A percentile compares a stretch with the other conserved stretches of the same genome.
Evolutionary conservation across 2,888 invertebrate species (phyloP).

Genomic region (Drosophila neonasuta): DNA sequence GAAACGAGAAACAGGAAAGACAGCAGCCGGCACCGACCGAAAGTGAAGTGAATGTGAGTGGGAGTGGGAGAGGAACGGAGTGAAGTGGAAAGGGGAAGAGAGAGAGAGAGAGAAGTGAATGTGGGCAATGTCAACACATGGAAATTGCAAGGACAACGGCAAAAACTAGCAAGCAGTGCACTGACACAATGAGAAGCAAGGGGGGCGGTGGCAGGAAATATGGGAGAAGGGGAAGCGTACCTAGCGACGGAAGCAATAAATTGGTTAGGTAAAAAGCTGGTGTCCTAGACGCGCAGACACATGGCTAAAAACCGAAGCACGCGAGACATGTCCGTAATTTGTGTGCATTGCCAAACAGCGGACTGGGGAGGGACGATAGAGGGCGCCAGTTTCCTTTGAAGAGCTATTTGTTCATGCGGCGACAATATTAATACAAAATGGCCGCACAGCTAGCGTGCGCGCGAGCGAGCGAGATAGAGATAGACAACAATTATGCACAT

Average conservation of each 20-base stretch:
- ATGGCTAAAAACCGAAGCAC: conserved; percentile 52
- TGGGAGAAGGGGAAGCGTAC: conserved; percentile 3
- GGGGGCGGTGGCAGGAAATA: not conserved
- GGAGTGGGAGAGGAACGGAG: conserved; percentile 7
- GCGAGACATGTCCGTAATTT: conserved; percentile 66
- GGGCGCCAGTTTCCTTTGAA: conserved; percentile 41
- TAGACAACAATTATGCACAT: conserved; percentile 31
- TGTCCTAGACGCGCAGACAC: conserved; percentile 69
- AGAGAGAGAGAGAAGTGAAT: conserved; percentile 13
- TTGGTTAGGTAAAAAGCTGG: conserved; percentile 75
- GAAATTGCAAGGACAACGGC: conserved; percentile 70
- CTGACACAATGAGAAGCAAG: conserved; percentile 11
- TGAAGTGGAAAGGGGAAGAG: conserved; percentile 2
- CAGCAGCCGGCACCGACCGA: conserved; percentile 42
- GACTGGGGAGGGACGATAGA: not conserved
- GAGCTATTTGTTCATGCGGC: conserved; percentile 55
- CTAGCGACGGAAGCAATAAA: conserved; percentile 69
- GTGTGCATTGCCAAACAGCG: conserved; percentile 24
- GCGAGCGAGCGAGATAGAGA: not conserved
- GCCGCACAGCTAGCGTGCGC: not conserved
- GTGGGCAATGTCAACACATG: conserved; percentile 72
- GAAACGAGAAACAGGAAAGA: conserved; percentile 35
- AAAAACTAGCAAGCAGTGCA: conserved; percentile 42
- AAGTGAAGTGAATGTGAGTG: conserved; percentile 30
- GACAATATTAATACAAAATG: conserved; percentile 53